A percentile compares a stretch with the other conserved stretches of the same genome.
These are phyloP conservation scores for Ondatra zibethicus DNA, from an alignment of 2,113 vertebrate species.

Conservation along the genomic window DNA sequence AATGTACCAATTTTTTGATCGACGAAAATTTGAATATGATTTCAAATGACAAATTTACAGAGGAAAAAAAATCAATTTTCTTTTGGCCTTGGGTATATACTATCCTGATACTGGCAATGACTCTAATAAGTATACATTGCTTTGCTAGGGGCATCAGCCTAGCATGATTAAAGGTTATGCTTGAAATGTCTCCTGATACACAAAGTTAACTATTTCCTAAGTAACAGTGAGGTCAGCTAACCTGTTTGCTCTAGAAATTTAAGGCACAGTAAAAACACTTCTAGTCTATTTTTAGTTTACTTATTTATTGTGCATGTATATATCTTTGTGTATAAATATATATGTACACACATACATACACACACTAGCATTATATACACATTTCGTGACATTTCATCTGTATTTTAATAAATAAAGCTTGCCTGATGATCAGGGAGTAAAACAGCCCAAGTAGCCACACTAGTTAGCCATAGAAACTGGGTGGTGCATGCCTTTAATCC, in stretches of 20 bases:
- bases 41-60: conserved; percentile 57
- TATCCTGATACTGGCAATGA: conserved; percentile 33
- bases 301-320: neutral
- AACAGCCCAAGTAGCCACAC: too few species aligned
- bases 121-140: conserved; percentile 26
- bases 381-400: too few species aligned
- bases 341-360: neutral
- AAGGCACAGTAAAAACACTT: conserved; percentile 4
- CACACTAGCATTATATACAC: neutral
- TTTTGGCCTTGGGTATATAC: neutral
- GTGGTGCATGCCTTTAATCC: too few species aligned
- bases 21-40: conserved; percentile 42
- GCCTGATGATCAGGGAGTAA: too few species aligned
- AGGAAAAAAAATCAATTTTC: conserved; percentile 41
- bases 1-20: conserved; percentile 41
- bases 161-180: conserved; percentile 45
- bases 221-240: conserved; percentile 24
- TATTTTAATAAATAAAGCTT: too few species aligned
- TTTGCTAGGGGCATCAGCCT: conserved; percentile 5
- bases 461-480: too few species aligned
- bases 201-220: conserved; percentile 50
- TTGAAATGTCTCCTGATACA: conserved; percentile 23
- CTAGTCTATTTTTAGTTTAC: neutral
- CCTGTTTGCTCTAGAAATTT: neutral
- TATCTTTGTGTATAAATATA: neutral